Evolutionary conservation across 2,797 vertebrate genomes (phyloP).

Genomic region (Hippopotamyrus pictus): DNA sequence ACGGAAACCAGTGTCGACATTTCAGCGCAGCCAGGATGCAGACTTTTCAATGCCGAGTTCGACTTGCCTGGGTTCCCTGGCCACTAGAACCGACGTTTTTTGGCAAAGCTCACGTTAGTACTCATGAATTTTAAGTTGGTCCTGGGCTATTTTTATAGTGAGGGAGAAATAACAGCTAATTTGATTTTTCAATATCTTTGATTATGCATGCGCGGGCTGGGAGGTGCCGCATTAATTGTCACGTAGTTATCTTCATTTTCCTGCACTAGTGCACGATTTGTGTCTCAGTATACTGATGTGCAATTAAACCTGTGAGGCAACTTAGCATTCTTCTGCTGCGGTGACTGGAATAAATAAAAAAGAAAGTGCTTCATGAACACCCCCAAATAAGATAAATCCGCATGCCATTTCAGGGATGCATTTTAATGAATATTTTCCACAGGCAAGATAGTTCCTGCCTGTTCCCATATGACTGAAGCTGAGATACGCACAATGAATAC

Average conservation of each 20-base stretch:
- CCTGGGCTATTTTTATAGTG: background rate
- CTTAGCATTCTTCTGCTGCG: conserved; percentile 29
- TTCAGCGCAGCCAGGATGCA: background rate
- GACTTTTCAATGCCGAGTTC: background rate
- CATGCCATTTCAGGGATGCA: conserved; percentile 37
- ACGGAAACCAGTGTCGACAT: background rate
- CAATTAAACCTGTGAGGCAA: conserved; percentile 38
- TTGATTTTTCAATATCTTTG: background rate
- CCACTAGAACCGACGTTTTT: background rate
- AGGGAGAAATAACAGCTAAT: background rate
- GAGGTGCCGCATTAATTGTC: background rate
- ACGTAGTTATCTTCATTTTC: background rate
- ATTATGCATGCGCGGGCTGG: conserved; percentile 15
- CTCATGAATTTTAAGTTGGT: background rate
- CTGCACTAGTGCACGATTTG: background rate
- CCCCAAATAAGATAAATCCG: background rate
- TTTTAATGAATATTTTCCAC: conserved; percentile 55
- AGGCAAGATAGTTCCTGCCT: conserved; percentile 37
- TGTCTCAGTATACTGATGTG: background rate
- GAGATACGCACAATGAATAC: conserved; percentile 51
- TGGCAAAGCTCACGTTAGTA: background rate
- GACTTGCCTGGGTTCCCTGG: background rate
- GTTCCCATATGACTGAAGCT: conserved; percentile 29
- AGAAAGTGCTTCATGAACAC: conserved; percentile 6
- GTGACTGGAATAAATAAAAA: conserved; percentile 17